Evolutionary conservation across 2,888 invertebrate species (phyloP).

Genomic region (Crossocerus cetratus): DNA sequence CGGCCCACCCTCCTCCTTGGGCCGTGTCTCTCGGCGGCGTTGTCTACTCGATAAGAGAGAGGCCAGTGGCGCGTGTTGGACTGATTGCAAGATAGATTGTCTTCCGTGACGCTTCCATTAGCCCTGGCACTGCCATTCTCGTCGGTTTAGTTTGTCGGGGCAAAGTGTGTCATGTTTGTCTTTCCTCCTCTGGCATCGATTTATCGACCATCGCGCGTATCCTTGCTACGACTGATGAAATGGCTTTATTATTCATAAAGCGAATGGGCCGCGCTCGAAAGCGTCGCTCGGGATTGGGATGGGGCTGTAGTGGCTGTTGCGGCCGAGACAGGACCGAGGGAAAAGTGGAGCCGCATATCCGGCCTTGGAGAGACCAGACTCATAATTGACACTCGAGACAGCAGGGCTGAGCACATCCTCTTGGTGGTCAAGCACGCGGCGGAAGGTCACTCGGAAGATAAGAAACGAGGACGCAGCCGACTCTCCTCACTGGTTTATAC

Average conservation of each 20-base stretch:
- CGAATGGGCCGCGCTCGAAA: too few species aligned
- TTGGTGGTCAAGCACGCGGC: slow-evolving; percentile 1
- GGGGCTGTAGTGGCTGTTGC: neutral
- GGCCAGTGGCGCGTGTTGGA: neutral
- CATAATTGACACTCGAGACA: slow-evolving; percentile 7
- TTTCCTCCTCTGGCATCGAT: slow-evolving; percentile 10
- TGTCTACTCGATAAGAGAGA: too few species aligned
- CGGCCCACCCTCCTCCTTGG: too few species aligned
- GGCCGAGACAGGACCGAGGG: neutral
- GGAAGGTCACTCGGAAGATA: slow-evolving; percentile 8
- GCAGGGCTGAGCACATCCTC: neutral
- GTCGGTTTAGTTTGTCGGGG: neutral
- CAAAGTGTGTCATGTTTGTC: neutral
- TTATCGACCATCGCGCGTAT: slow-evolving; percentile 8
- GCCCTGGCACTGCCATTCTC: neutral
- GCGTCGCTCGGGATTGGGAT: too few species aligned
- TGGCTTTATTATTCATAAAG: too few species aligned
- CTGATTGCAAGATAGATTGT: slow-evolving; percentile 24
- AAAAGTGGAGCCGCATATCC: neutral
- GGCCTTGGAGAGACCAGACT: neutral
- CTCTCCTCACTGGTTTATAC: too few species aligned
- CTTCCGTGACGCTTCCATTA: slow-evolving; percentile 10
- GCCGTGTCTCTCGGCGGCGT: too few species aligned
- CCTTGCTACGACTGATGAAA: neutral
- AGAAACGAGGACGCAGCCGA: slow-evolving; percentile 5